A percentile compares a stretch with the other conserved stretches of the same genome.
These are phyloP conservation scores for Onychomys leucogaster DNA, from an alignment of 2,797 vertebrate species.

Conservation along the genomic window DNA sequence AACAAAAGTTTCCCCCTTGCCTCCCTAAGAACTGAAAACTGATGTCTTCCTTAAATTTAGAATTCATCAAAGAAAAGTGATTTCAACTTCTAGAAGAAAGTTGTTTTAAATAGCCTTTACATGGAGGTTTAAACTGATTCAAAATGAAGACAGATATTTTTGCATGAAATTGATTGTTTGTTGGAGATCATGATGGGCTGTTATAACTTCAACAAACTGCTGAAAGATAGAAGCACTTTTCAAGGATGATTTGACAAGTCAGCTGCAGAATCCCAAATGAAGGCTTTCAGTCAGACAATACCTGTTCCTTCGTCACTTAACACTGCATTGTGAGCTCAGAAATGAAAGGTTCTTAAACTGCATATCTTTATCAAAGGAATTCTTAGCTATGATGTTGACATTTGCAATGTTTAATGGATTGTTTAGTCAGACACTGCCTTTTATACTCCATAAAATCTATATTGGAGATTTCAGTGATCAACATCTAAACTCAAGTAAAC, in stretches of 20 bases:
- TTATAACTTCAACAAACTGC: constrained; percentile 38
- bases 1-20: background rate
- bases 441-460: background rate
- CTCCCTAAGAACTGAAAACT: background rate
- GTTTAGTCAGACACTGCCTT: background rate
- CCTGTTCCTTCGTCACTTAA: background rate
- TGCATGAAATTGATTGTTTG: constrained; percentile 47
- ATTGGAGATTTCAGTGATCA: background rate
- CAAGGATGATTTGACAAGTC: background rate
- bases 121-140: constrained; percentile 22
- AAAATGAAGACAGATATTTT: constrained; percentile 11
- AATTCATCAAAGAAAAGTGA: background rate
- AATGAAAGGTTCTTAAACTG: constrained; percentile 9
- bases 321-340: constrained; percentile 24
- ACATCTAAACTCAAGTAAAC: background rate
- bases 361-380: background rate
- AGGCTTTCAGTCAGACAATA: constrained; percentile 35
- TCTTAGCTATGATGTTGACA: background rate
- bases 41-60: background rate
- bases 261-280: constrained; percentile 25
- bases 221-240: background rate
- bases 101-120: background rate
- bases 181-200: background rate
- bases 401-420: background rate
- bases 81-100: background rate